Evolutionary conservation across 2,113 vertebrate genomes (phyloP), one percentile per base, ranked within the genome.

Genomic region (Sinocyclocheilus anshuiensis): DNA sequence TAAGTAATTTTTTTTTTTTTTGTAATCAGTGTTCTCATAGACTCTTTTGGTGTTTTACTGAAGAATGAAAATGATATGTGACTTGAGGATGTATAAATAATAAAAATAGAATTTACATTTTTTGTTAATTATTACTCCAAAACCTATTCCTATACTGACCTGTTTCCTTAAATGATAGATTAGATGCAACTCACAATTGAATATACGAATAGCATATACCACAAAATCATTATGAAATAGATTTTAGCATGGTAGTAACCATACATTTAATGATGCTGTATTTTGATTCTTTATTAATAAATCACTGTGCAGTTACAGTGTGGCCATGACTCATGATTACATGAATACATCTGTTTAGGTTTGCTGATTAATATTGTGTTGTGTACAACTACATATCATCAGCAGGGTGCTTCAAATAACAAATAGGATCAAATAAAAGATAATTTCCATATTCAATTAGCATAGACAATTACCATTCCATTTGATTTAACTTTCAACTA

Each of bases 361-460:
- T 67, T n/a, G 6, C 11, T 59, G 5, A 59, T 79, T 63, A 24
- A 9, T 10, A 16, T 80, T 42, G 33, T 61, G 20, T 45, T 48
- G 55, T 45, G n/a, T 42, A 1, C 78, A 81, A 16, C 78, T 45
- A 63, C 63, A 69, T 50, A 42, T 33, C 61, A 69, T 3, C n/a
- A 57, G 22, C 9, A 24, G 61, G 36, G 4, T 48, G 79, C 59
- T 65, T 81, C 74, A 57, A 76, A 76, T 69, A 84, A 87, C 67
- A 81, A 87, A 84, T 53, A 78, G 1, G 29, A 57, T 33, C 33
- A 24, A 82, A 82, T 33, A 50, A 69, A 82, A 18, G 13, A 75
- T 50, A 0, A 80, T 87, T 84, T 89, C 53, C 63, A 57, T 83
- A 74, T 83, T 76, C 50, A 78, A 83, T 76, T 83, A 87, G 53